A percentile compares a stretch with the other conserved stretches of the same genome.
Conservation (phyloP, 2,113 vertebrate genomes). For the Nothocercus julius region DNA sequence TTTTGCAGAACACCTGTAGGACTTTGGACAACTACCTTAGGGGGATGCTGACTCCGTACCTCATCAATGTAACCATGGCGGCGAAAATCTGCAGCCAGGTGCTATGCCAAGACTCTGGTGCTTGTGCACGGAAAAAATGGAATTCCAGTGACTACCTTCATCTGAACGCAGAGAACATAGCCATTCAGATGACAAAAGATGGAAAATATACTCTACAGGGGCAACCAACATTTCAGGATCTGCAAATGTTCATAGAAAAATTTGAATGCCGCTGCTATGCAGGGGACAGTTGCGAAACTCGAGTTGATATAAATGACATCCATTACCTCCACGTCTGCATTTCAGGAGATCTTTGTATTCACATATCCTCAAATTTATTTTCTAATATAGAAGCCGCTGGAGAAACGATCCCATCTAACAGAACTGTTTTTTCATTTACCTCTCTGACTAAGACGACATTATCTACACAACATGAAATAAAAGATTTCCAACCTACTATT, state of each 20-base stretch:
- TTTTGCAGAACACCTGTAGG: conserved; percentile 76
- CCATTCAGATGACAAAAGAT: conserved; percentile 56
- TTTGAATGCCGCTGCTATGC: conserved; percentile 83
- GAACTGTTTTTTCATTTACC: conserved; percentile 23
- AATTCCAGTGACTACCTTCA: conserved; percentile 86
- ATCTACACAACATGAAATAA: conserved; percentile 17
- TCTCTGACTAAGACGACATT: conserved; percentile 24
- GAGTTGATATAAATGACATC: conserved; percentile 17
- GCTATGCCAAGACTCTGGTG: conserved; percentile 83
- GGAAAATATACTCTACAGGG: conserved; percentile 75
- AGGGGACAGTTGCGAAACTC: conserved; percentile 70
- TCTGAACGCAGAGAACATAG: conserved; percentile 77
- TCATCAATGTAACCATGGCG: conserved; percentile 89
- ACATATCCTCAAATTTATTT: conserved; percentile 29
- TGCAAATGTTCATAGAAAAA: conserved; percentile 69
- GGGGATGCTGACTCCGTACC: conserved; percentile 81
- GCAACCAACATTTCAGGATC: conserved; percentile 72
- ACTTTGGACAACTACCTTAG: conserved; percentile 76
- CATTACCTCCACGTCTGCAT: conserved; percentile 52
- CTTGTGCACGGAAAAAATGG: conserved; percentile 82
- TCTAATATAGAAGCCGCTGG: conserved; percentile 26
- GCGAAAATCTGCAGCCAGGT: conserved; percentile 83
- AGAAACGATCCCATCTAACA: conserved; percentile 34
- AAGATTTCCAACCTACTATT: conserved; percentile 8
- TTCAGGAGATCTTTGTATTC: conserved; percentile 67